These are phyloP conservation scores for Brachystomella parvula DNA, from an alignment of 1,140 invertebrate genomes.

Conservation along the genomic window DNA sequence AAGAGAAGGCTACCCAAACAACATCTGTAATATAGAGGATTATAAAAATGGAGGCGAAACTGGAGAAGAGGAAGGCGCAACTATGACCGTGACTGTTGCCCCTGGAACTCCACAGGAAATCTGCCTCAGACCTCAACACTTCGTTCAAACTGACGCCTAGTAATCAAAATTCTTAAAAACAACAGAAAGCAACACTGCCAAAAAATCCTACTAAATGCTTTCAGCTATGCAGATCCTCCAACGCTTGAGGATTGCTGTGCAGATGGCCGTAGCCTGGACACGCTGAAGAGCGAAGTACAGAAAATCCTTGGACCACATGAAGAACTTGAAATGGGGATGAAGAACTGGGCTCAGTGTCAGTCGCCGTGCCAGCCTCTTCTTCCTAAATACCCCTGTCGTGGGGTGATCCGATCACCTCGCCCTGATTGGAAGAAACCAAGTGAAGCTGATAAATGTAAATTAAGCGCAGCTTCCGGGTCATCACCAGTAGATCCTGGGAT, in stretches of 20 bases:
- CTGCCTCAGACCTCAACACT: neutral
- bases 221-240: neutral
- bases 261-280: conserved; percentile 21
- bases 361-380: conserved; percentile 18
- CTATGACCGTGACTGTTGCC: conserved; percentile 20
- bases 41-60: conserved; percentile 19
- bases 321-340: neutral
- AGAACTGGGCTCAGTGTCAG: conserved; percentile 2
- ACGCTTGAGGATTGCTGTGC: conserved; percentile 27
- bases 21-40: conserved; percentile 29
- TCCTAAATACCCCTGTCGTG: conserved; percentile 31
- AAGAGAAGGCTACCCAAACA: conserved; percentile 33
- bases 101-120: conserved; percentile 24
- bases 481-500: conserved; percentile 9
- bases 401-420: conserved; percentile 23
- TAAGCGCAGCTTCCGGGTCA: neutral
- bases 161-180: neutral
- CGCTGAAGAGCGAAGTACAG: conserved; percentile 10
- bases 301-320: conserved; percentile 24
- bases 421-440: conserved; percentile 3
- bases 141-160: conserved; percentile 6
- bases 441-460: conserved; percentile 12
- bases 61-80: conserved; percentile 11
- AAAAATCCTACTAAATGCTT: neutral
- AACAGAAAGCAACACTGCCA: neutral